Percentiles rank a stretch among this genome's conserved stretches.
Conservation (phyloP, 2,113 vertebrate genomes). For the Sinosuthora webbiana region DNA sequence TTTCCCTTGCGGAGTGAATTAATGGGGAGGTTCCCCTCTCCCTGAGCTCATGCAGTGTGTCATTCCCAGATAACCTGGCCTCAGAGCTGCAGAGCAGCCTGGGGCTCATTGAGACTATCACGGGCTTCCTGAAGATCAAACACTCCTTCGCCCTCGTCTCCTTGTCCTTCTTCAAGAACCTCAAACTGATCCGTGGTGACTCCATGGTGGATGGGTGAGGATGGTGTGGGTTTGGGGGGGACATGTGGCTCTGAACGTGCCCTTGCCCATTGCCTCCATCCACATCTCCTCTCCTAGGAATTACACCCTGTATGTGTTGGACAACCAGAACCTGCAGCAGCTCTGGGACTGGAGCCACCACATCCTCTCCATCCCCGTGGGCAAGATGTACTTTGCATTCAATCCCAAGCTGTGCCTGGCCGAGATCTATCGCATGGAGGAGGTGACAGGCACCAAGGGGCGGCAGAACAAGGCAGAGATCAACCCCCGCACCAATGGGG, state of each 20-base stretch:
- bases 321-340: constrained; percentile 83
- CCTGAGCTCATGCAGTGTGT: rapidly evolving
- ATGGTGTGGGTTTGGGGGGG: rapidly evolving
- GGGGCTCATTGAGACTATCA: constrained; percentile 81
- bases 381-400: constrained; percentile 83
- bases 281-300: constrained; percentile 49
- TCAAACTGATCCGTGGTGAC: constrained; percentile 79
- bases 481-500: constrained; percentile 82
- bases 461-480: constrained; percentile 83
- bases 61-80: constrained; percentile 74
- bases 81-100: constrained; percentile 73
- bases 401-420: constrained; percentile 82
- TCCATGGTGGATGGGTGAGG: constrained; percentile 82
- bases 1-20: not conserved
- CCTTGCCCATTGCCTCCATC: rapidly evolving
- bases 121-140: constrained; percentile 83
- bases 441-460: constrained; percentile 78
- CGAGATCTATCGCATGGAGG: constrained; percentile 77
- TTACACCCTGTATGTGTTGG: constrained; percentile 80
- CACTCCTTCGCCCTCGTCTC: constrained; percentile 81
- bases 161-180: constrained; percentile 80
- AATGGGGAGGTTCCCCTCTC: not conserved
- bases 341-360: constrained; percentile 77
- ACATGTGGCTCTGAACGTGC: rapidly evolving
- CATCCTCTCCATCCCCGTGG: constrained; percentile 72